Conservation (phyloP, 2,888 invertebrate genomes). For the Pandemis heparana region DNA sequence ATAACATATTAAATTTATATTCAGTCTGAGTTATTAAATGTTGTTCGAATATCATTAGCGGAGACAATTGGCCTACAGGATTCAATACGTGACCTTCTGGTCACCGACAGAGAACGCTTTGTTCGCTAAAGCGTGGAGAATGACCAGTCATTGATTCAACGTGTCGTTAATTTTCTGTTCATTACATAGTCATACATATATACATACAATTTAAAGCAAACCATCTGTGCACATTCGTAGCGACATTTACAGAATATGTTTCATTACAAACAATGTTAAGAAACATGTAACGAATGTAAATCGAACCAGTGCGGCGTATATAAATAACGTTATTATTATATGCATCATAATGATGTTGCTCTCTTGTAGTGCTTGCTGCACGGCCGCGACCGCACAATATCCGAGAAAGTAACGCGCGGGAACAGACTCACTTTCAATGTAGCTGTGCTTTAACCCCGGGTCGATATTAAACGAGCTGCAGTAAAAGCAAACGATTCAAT, state of each 20-base stretch:
- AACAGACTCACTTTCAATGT: conserved; percentile 30
- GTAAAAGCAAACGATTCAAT: background rate
- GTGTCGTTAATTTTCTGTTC: background rate
- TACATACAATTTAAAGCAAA: background rate
- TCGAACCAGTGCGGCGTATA: background rate
- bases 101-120: background rate
- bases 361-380: background rate
- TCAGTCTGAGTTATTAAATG: background rate
- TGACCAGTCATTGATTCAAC: background rate
- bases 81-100: background rate
- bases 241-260: background rate
- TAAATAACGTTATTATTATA: background rate
- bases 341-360: background rate
- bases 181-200: background rate
- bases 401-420: conserved; percentile 30
- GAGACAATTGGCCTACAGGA: background rate
- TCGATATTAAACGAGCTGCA: background rate
- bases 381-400: conserved; percentile 14
- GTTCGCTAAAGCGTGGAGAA: background rate
- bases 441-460: background rate
- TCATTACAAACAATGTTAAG: background rate
- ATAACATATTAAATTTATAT: background rate
- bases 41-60: background rate
- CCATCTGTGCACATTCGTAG: background rate
- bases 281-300: background rate